Percentiles rank a stretch among this genome's conserved stretches.
phyloP scores from a whole-genome alignment of 2,888 invertebrate genomes.

The Volucella zonaria region DNA sequence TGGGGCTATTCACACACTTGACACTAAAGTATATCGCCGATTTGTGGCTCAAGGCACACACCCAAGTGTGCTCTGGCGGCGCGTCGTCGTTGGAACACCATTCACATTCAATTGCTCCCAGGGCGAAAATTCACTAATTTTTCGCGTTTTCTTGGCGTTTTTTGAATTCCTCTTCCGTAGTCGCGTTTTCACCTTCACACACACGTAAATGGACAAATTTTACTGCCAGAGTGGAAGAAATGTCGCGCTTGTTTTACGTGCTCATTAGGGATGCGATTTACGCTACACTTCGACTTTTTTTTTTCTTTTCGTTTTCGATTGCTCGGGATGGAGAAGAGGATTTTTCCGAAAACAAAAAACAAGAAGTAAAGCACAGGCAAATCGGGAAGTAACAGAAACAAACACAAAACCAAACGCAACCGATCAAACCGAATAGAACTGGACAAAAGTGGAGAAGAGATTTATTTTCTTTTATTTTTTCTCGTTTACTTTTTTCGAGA shows the following conservation, averaged over 20 bases:
- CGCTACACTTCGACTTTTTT: constrained; percentile 6
- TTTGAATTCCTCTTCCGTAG: background rate
- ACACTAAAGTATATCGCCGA: constrained; percentile 25
- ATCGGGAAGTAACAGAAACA: background rate
- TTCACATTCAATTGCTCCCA: constrained; percentile 56
- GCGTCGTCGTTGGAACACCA: constrained; percentile 28
- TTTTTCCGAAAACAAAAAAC: constrained; percentile 23
- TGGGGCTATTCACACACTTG: constrained; percentile 17
- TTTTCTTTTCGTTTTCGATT: background rate
- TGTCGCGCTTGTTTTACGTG: background rate
- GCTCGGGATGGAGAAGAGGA: background rate
- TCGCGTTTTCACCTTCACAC: constrained; percentile 54
- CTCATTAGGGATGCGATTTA: background rate
- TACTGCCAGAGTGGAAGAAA: constrained; percentile 17
- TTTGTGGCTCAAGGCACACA: constrained; percentile 53
- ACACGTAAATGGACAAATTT: constrained; percentile 50
- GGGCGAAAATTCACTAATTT: constrained; percentile 45
- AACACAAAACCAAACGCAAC: constrained; percentile 4
- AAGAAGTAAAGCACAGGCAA: background rate
- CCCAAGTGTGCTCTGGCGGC: constrained; percentile 36
- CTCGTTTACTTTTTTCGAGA: background rate
- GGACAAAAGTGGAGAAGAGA: constrained; percentile 23
- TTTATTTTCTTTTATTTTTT: constrained; percentile 11
- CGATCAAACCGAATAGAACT: constrained; percentile 55
- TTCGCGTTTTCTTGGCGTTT: constrained; percentile 28